Conservation (phyloP, 2,797 vertebrate species). For the Acropternis orthonyx region DNA sequence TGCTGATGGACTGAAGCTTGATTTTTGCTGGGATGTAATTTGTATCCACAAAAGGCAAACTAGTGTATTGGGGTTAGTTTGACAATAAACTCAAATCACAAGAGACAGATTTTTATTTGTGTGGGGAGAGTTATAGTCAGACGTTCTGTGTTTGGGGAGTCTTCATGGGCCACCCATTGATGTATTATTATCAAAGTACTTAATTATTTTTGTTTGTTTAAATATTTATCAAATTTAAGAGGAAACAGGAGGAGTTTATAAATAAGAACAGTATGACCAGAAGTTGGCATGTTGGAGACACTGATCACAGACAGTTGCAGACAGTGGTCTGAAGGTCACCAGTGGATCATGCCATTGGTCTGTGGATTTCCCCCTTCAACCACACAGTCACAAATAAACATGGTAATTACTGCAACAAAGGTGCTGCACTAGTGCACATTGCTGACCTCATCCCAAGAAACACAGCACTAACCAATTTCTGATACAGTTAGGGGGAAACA, state of each 20-base stretch:
- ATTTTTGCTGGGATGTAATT: not conserved
- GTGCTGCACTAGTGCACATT: not conserved
- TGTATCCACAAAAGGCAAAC: not conserved
- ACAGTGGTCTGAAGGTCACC: not conserved
- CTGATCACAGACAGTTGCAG: not conserved
- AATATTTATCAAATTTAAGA: not conserved
- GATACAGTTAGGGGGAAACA: not conserved
- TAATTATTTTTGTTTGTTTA: not conserved
- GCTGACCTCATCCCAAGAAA: conserved; percentile 8
- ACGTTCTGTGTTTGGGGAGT: not conserved
- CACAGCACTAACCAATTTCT: not conserved
- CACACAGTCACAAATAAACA: not conserved
- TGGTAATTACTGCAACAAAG: not conserved
- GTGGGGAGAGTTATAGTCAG: not conserved
- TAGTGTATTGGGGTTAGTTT: not conserved
- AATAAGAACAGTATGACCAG: not conserved
- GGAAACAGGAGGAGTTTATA: not conserved
- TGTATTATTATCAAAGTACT: not conserved
- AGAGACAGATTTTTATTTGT: not conserved
- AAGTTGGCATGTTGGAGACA: not conserved
- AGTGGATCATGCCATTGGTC: not conserved
- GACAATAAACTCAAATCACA: not conserved
- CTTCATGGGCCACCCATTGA: not conserved
- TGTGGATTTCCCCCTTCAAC: not conserved
- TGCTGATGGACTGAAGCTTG: not conserved